A percentile compares a stretch with the other conserved stretches of the same genome.
These are phyloP conservation scores for Peromyscus eremicus DNA, from an alignment of 2,797 vertebrate genomes.

Conservation along the genomic window DNA sequence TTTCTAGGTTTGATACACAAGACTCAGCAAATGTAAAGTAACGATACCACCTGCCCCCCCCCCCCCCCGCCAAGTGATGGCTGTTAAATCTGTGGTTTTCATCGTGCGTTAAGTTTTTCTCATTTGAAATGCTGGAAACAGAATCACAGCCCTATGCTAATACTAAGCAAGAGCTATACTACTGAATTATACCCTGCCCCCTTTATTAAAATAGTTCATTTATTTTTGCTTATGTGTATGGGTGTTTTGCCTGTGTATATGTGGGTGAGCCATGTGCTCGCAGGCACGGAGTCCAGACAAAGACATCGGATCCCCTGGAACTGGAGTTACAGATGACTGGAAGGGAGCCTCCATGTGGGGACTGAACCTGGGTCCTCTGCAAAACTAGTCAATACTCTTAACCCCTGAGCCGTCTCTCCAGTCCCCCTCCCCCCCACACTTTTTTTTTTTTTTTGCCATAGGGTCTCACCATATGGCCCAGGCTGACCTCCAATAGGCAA, in stretches of 20 bases:
- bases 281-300: not conserved
- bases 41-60: not conserved
- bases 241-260: not conserved
- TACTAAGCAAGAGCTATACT: not conserved
- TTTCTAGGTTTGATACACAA: slow-evolving; percentile 37
- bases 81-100: not conserved
- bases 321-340: not conserved
- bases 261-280: not conserved
- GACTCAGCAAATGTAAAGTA: not conserved
- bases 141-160: not conserved
- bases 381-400: not conserved
- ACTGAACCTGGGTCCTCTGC: not conserved
- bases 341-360: not conserved
- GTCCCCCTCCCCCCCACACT: not conserved
- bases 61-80: not conserved
- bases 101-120: not conserved
- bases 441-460: not conserved
- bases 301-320: not conserved
- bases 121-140: not conserved
- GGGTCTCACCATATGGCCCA: not conserved
- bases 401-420: not conserved
- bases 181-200: too few relatives aligned
- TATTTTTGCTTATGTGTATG: too few relatives aligned
- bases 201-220: not conserved
- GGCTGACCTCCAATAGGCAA: not conserved